Conservation (phyloP, 2,113 vertebrate species). For the Caracal caracal region DNA sequence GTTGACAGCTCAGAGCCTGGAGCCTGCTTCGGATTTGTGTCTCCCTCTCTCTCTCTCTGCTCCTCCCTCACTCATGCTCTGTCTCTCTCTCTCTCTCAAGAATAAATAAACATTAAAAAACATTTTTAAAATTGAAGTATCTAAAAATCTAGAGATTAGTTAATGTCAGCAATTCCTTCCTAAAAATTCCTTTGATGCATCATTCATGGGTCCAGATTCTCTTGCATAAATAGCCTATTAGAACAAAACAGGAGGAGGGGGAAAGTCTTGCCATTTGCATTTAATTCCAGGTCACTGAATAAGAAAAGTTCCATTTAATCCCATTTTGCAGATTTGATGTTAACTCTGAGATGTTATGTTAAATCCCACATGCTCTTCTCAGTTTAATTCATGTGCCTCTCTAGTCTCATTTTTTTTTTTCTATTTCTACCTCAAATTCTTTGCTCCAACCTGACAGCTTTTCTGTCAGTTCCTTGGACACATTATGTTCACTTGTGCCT, state of each 20-base stretch:
- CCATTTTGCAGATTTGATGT: not conserved
- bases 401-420: not conserved
- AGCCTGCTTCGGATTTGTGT: too few relatives aligned
- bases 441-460: not conserved
- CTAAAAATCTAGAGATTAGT: not conserved
- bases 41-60: too few relatives aligned
- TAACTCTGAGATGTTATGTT: not conserved
- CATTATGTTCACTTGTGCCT: not conserved
- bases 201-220: not conserved
- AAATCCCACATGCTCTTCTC: not conserved
- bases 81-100: too few relatives aligned
- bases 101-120: too few relatives aligned
- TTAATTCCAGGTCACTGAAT: not conserved
- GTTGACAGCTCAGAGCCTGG: too few relatives aligned
- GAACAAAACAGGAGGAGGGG: not conserved
- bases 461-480: not conserved
- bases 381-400: not conserved
- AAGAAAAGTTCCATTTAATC: not conserved
- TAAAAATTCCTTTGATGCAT: slow-evolving; percentile 11
- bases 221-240: not conserved
- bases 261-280: not conserved
- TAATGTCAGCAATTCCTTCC: not conserved
- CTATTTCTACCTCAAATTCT: not conserved
- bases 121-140: not conserved
- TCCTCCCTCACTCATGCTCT: too few relatives aligned